A percentile compares a stretch with the other conserved stretches of the same genome.
phyloP scores from a whole-genome alignment of 2,888 invertebrate species.

The Pterostichus niger region DNA sequence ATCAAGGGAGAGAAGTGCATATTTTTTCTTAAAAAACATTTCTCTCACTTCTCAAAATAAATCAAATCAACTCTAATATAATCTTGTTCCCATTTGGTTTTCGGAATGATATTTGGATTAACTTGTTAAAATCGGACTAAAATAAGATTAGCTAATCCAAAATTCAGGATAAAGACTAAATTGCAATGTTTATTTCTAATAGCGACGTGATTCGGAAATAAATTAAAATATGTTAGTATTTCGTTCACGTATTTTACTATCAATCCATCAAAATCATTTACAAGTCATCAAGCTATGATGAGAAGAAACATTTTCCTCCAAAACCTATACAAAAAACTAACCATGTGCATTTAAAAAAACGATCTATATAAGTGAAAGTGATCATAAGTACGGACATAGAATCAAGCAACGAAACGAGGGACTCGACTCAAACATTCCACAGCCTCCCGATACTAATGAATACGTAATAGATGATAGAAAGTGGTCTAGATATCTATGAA shows the following conservation, averaged over 20 bases:
- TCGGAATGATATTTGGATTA: no score
- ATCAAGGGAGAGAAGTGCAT: no score
- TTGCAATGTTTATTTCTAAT: no score
- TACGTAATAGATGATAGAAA: constrained; percentile 72
- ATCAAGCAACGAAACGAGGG: constrained; percentile 49
- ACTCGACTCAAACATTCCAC: constrained; percentile 47
- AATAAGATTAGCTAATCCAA: no score
- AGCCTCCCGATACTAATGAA: constrained; percentile 68
- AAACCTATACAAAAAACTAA: constrained; percentile 14
- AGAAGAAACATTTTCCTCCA: constrained; percentile 36
- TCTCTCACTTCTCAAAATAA: no score
- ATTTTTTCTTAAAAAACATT: no score
- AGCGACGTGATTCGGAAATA: neutral
- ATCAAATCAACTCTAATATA: no score
- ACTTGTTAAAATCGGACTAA: no score
- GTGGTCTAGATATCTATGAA: constrained; percentile 71
- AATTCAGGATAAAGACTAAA: no score
- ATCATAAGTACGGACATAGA: constrained; percentile 66
- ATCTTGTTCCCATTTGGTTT: no score
- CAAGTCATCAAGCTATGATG: constrained; percentile 4
- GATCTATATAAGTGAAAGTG: constrained; percentile 69
- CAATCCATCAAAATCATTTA: constrained; percentile 34
- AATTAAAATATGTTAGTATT: neutral
- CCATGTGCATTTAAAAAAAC: constrained; percentile 56
- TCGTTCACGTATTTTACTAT: constrained; percentile 7